phyloP scores from a whole-genome alignment of 2,113 vertebrate genomes.

The Spheniscus mendiculus region DNA sequence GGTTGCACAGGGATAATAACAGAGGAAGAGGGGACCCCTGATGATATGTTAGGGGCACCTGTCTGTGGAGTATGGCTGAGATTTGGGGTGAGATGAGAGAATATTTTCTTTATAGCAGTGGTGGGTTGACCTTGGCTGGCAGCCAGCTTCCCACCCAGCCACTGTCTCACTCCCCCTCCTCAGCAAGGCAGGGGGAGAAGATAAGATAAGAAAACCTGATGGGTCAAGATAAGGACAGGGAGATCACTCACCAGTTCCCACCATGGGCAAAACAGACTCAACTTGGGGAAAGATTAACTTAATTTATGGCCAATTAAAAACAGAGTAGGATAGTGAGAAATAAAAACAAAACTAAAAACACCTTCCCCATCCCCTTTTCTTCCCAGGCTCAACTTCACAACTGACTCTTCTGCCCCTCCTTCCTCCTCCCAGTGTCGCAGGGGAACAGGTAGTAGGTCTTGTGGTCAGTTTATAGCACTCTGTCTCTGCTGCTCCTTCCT shows the following conservation, averaged over 20 bases:
- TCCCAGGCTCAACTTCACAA: background rate
- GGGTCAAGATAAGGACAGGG: background rate
- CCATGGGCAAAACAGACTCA: background rate
- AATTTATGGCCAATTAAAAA: background rate
- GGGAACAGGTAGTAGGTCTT: fast-evolving
- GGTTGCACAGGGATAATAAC: background rate
- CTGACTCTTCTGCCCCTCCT: background rate
- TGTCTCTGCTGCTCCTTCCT: background rate
- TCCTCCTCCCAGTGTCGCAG: background rate
- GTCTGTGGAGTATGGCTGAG: background rate
- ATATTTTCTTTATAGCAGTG: background rate
- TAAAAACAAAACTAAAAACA: background rate
- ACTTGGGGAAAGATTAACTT: background rate
- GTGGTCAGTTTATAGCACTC: background rate
- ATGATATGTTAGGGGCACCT: background rate
- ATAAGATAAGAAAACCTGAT: background rate
- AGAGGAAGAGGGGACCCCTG: background rate
- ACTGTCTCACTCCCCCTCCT: background rate
- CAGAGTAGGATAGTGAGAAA: background rate
- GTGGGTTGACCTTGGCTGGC: background rate
- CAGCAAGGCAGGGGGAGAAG: background rate
- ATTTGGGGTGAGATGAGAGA: background rate
- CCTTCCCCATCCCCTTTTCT: background rate
- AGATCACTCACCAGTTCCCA: background rate
- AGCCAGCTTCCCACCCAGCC: background rate